Evolutionary conservation across 2,797 vertebrate species (phyloP).

Genomic region (Chrosomus eos): DNA sequence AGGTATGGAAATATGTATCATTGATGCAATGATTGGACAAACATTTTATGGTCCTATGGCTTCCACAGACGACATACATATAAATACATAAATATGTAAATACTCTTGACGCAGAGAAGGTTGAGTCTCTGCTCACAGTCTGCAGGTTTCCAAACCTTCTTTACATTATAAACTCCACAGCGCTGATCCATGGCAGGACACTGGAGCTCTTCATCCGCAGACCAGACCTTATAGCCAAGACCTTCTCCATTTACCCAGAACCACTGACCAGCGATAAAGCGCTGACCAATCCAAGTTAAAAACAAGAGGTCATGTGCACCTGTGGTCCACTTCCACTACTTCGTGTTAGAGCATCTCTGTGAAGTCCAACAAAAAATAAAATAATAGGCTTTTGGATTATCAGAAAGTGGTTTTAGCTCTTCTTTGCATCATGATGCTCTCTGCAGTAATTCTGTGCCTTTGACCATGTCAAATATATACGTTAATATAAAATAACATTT

Average conservation of each 20-base stretch:
- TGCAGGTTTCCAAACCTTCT: not conserved
- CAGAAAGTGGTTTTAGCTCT: not conserved
- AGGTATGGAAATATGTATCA: no score
- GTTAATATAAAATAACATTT: no score
- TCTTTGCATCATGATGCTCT: not conserved
- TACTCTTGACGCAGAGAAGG: no score
- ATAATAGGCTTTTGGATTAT: rapidly evolving
- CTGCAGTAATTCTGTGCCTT: not conserved
- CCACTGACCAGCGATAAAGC: not conserved
- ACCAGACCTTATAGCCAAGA: not conserved
- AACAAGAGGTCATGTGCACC: no score
- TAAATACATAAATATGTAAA: no score
- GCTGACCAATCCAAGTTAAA: slow-evolving; percentile 8
- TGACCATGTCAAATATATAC: no score
- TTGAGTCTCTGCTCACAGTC: no score
- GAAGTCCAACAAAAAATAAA: not conserved
- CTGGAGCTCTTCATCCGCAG: not conserved
- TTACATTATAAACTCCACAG: not conserved
- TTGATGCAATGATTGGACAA: no score
- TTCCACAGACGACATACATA: no score
- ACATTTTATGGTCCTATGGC: no score
- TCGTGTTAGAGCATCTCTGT: not conserved
- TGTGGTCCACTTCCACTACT: no score
- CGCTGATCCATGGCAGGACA: not conserved
- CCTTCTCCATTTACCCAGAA: not conserved